Evolutionary conservation across 2,113 vertebrate species (phyloP).

Genomic region (Atherinomorus stipes): DNA sequence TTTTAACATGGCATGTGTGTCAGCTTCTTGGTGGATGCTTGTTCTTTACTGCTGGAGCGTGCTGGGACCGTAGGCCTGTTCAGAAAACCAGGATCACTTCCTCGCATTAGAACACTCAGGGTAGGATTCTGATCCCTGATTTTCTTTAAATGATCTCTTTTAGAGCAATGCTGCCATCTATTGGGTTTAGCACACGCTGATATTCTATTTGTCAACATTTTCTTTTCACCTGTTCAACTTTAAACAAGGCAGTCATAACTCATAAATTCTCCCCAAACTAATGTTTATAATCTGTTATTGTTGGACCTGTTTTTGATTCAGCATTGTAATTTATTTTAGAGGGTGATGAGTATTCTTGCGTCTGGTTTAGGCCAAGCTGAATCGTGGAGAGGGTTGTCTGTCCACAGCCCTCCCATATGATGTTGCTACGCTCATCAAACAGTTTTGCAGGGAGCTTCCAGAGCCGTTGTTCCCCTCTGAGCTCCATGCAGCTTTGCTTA

Average conservation of each 20-base stretch:
- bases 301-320: no score
- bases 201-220: background rate
- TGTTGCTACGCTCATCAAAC: constrained; percentile 89
- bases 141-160: no score
- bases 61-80: constrained; percentile 90
- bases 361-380: constrained; percentile 86
- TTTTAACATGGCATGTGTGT: constrained; percentile 20
- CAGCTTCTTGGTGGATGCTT: constrained; percentile 91
- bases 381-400: constrained; percentile 86
- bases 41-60: constrained; percentile 85
- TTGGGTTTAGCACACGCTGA: background rate
- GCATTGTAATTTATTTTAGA: background rate
- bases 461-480: constrained; percentile 86
- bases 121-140: constrained; percentile 70
- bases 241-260: background rate
- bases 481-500: constrained; percentile 87
- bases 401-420: constrained; percentile 87
- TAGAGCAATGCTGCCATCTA: background rate
- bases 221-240: background rate
- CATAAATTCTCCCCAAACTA: no score
- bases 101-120: constrained; percentile 89
- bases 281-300: no score
- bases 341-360: background rate
- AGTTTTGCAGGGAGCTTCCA: constrained; percentile 92
- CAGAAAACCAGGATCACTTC: constrained; percentile 91